phyloP scores from a whole-genome alignment of 2,888 invertebrate genomes.

The Marasmarcha lunaedactyla region DNA sequence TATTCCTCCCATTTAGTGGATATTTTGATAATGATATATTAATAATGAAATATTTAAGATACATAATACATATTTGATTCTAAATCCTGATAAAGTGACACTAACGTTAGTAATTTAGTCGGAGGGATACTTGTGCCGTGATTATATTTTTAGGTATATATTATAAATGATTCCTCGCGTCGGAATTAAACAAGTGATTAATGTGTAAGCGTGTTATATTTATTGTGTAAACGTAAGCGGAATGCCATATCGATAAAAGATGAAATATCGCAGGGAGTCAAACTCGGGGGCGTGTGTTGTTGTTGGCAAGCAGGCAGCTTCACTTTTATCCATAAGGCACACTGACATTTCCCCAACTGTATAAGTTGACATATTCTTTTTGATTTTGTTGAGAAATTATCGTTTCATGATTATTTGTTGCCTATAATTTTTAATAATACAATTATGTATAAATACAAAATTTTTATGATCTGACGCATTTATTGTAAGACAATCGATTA shows the following conservation, averaged over 20 bases:
- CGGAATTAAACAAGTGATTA: slow-evolving; percentile 71
- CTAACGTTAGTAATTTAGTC: slow-evolving; percentile 70
- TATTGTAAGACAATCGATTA: slow-evolving; percentile 71
- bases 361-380: slow-evolving; percentile 66
- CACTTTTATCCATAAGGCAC: slow-evolving; percentile 71
- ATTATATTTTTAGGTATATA: slow-evolving; percentile 72
- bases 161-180: slow-evolving; percentile 71
- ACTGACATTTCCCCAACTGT: slow-evolving; percentile 51
- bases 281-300: slow-evolving; percentile 60
- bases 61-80: slow-evolving; percentile 72
- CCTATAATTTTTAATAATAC: slow-evolving; percentile 59
- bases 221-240: slow-evolving; percentile 69
- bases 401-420: slow-evolving; percentile 67
- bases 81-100: slow-evolving; percentile 72
- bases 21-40: slow-evolving; percentile 72
- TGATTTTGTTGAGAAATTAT: slow-evolving; percentile 62
- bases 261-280: slow-evolving; percentile 64
- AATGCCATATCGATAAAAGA: slow-evolving; percentile 72
- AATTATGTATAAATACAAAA: slow-evolving; percentile 37
- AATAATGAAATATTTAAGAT: slow-evolving; percentile 72
- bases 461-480: slow-evolving; percentile 71
- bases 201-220: slow-evolving; percentile 72
- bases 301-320: slow-evolving; percentile 31
- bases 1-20: slow-evolving; percentile 72
- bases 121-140: slow-evolving; percentile 72